A percentile compares a stretch with the other conserved stretches of the same genome.
Evolutionary conservation across 2,888 invertebrate species (phyloP).

Genomic region (Synanthedon vespiformis): DNA sequence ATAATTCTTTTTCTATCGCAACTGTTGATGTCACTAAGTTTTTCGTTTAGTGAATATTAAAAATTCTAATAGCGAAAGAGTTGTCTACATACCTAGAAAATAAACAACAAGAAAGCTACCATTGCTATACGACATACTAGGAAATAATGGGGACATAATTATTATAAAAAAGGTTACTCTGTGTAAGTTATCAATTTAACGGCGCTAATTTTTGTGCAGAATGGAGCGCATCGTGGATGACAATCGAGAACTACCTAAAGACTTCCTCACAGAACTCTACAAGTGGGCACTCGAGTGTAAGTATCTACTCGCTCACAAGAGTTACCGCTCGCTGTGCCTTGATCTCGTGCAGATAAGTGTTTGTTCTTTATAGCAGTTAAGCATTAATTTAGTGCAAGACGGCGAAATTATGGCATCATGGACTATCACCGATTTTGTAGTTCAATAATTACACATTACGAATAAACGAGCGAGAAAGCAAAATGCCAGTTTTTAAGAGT

Average conservation of each 20-base stretch:
- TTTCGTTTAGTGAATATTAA: too few species aligned
- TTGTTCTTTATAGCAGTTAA: neutral
- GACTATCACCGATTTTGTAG: conserved; percentile 3
- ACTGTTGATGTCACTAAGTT: too few species aligned
- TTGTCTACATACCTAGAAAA: too few species aligned
- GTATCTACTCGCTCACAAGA: conserved; percentile 30
- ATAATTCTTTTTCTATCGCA: too few species aligned
- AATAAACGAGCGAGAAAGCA: too few species aligned
- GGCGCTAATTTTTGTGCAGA: conserved; percentile 46
- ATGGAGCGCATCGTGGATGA: conserved; percentile 72
- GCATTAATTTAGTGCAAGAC: too few species aligned
- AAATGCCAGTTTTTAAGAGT: too few species aligned
- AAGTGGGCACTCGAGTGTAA: conserved; percentile 88
- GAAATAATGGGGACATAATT: neutral
- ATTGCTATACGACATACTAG: neutral
- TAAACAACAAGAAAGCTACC: neutral
- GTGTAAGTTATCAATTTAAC: too few species aligned
- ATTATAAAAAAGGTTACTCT: too few species aligned
- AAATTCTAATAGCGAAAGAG: conserved; percentile 5
- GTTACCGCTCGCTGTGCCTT: conserved; percentile 7
- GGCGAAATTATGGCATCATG: too few species aligned
- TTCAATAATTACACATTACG: too few species aligned
- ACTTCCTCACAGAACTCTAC: conserved; percentile 79
- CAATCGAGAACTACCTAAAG: conserved; percentile 73
- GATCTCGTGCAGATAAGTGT: conserved; percentile 8